Conservation (phyloP, 2,797 vertebrate species). For the Varecia variegata region DNA sequence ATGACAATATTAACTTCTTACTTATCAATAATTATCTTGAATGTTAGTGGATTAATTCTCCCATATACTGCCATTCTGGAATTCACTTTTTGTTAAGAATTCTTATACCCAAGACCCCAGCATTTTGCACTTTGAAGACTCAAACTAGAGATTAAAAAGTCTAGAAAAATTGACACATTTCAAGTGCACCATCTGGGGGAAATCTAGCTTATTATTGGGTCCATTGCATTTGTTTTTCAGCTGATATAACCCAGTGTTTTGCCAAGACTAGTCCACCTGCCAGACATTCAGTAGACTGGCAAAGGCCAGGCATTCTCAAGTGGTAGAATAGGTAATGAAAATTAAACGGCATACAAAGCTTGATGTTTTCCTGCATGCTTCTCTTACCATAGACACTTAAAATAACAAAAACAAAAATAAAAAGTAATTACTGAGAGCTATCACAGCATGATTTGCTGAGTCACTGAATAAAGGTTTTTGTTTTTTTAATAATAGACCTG, state of each 20-base stretch:
- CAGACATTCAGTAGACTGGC: neutral
- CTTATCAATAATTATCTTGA: neutral
- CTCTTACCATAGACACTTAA: slow-evolving; percentile 39
- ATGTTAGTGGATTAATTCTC: neutral
- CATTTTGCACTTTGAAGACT: neutral
- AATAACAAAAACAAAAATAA: slow-evolving; percentile 59
- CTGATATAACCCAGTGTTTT: slow-evolving; percentile 22
- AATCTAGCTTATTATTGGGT: neutral
- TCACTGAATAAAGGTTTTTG: slow-evolving; percentile 50
- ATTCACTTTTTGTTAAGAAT: neutral
- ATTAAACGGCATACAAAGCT: neutral
- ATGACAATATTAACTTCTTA: neutral
- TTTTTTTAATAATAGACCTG: slow-evolving; percentile 4
- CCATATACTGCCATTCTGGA: neutral
- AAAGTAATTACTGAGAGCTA: slow-evolving; percentile 48
- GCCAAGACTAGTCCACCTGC: neutral
- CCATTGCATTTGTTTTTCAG: slow-evolving; percentile 32
- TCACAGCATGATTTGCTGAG: slow-evolving; percentile 33
- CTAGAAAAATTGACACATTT: neutral
- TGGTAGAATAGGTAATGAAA: slow-evolving; percentile 34
- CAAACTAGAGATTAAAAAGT: neutral
- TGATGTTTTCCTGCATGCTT: slow-evolving; percentile 30
- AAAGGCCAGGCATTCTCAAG: slow-evolving; percentile 1
- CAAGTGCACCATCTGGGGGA: neutral
- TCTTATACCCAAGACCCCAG: neutral